Evolutionary conservation across 2,888 invertebrate genomes (phyloP).

Genomic region (Mimachlamys varia): DNA sequence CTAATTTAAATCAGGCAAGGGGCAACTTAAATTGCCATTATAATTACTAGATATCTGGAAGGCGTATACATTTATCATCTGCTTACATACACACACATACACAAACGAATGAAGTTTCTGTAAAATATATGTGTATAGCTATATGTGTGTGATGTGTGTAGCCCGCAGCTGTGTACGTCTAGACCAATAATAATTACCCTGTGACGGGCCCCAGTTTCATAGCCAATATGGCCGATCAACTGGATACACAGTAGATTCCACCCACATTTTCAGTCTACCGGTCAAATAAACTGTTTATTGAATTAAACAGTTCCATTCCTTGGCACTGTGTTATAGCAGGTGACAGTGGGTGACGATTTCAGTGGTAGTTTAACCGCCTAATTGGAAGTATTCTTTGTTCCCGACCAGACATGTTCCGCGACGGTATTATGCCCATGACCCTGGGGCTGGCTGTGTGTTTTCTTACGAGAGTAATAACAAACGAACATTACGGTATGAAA

Average conservation of each 20-base stretch:
- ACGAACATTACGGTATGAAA: neutral
- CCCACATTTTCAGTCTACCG: conserved; percentile 29
- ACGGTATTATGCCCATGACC: conserved; percentile 47
- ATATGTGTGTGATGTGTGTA: too few species aligned
- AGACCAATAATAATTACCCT: neutral
- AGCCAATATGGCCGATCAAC: conserved; percentile 34
- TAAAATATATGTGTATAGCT: too few species aligned
- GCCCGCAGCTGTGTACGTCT: neutral
- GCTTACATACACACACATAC: too few species aligned
- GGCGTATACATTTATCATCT: too few species aligned
- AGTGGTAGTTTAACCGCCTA: neutral
- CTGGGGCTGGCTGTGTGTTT: conserved; percentile 44
- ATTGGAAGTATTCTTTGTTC: conserved; percentile 20
- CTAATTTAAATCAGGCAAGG: too few species aligned
- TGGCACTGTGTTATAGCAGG: neutral
- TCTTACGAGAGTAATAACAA: conserved; percentile 36
- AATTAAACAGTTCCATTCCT: conserved; percentile 20
- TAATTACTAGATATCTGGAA: too few species aligned
- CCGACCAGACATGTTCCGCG: conserved; percentile 19
- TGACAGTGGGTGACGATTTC: neutral
- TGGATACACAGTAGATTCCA: conserved; percentile 21
- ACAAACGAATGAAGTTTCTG: too few species aligned
- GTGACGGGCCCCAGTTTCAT: conserved; percentile 6
- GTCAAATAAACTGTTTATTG: conserved; percentile 22
- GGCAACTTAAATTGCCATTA: too few species aligned